phyloP scores from a whole-genome alignment of 1,140 invertebrate genomes.

The Acyrthosiphon pisum region DNA sequence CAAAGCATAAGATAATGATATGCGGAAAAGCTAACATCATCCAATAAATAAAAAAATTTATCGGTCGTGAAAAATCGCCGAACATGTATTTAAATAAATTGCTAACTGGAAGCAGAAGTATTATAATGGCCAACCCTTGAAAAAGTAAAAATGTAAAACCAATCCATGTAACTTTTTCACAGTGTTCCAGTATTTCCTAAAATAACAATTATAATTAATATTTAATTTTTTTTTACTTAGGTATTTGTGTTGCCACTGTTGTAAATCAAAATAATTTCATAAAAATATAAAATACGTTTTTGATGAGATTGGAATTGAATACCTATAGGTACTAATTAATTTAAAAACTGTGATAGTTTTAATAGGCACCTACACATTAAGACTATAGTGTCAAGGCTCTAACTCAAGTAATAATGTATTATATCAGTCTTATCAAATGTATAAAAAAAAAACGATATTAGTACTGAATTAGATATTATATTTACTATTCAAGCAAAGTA shows the following conservation, averaged over 20 bases:
- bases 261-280: background rate
- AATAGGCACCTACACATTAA: no score
- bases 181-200: slow-evolving; percentile 37
- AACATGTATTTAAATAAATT: slow-evolving; percentile 14
- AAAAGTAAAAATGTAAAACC: slow-evolving; percentile 26
- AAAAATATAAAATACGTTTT: background rate
- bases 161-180: slow-evolving; percentile 45
- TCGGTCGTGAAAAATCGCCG: slow-evolving; percentile 15
- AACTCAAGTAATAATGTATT: no score
- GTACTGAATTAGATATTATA: background rate
- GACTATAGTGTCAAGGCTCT: no score
- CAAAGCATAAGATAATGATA: slow-evolving; percentile 6
- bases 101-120: slow-evolving; percentile 32
- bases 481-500: background rate
- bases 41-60: slow-evolving; percentile 47
- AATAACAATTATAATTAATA: slow-evolving; percentile 24
- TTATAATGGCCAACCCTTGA: slow-evolving; percentile 26
- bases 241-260: background rate
- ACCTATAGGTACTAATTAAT: background rate
- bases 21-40: slow-evolving; percentile 33
- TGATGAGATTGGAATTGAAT: background rate
- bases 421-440: background rate
- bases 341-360: background rate
- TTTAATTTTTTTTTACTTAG: background rate
- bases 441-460: background rate